Conservation (phyloP, 2,113 vertebrate species). For the Pterocles burchelli region DNA sequence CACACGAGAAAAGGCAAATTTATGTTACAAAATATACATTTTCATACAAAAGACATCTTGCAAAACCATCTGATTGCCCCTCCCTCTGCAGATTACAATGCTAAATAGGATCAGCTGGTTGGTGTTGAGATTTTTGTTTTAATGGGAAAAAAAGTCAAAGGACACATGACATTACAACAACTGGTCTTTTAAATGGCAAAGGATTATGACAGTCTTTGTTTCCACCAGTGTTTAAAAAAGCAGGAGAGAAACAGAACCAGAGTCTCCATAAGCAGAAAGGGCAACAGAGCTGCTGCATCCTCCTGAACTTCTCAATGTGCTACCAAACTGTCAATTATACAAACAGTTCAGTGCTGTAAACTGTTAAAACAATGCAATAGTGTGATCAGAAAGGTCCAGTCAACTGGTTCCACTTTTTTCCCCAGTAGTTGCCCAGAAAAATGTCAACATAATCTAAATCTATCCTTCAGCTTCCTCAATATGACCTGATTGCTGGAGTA, state of each 20-base stretch:
- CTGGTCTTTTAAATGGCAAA: constrained; percentile 58
- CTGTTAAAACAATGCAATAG: constrained; percentile 18
- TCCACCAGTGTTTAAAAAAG: constrained; percentile 65
- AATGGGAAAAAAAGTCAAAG: constrained; percentile 41
- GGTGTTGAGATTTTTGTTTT: constrained; percentile 11
- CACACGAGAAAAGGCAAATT: constrained; percentile 68
- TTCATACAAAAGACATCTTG: constrained; percentile 79
- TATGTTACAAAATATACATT: constrained; percentile 76
- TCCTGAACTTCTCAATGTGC: constrained; percentile 27
- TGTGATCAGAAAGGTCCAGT: constrained; percentile 27
- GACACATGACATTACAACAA: constrained; percentile 52
- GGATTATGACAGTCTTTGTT: constrained; percentile 37
- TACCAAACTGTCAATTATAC: constrained; percentile 29
- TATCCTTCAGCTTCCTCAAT: constrained; percentile 94
- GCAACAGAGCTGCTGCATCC: constrained; percentile 28
- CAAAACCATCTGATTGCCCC: constrained; percentile 65
- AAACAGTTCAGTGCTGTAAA: constrained; percentile 16
- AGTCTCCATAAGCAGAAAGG: constrained; percentile 29
- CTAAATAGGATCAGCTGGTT: constrained; percentile 55
- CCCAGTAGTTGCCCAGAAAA: constrained; percentile 29
- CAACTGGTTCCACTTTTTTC: constrained; percentile 16
- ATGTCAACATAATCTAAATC: background rate
- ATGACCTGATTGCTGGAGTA: constrained; percentile 80
- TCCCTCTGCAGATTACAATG: constrained; percentile 62
- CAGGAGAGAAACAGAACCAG: constrained; percentile 16